phyloP scores from a whole-genome alignment of 2,888 invertebrate species.

The Hirtodrosophila duncani region DNA sequence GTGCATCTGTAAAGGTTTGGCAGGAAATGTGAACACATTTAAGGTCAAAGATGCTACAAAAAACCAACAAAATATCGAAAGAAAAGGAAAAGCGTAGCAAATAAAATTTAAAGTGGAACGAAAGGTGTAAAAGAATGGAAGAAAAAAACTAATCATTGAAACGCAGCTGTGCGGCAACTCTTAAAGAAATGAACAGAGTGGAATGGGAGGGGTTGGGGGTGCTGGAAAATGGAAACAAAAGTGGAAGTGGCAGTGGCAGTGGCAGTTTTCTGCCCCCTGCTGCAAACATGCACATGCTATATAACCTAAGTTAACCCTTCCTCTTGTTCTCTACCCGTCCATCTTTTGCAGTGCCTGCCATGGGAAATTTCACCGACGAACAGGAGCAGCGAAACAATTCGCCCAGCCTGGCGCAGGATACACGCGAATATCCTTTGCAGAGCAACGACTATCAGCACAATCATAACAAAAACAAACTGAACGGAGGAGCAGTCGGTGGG shows the following conservation, averaged over 20 bases:
- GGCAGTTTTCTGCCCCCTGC: too few relatives aligned
- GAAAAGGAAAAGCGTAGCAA: slow-evolving; percentile 50
- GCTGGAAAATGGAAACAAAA: too few relatives aligned
- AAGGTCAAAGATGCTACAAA: slow-evolving; percentile 26
- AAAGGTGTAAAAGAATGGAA: slow-evolving; percentile 45
- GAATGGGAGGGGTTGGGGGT: too few relatives aligned
- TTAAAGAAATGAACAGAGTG: slow-evolving; percentile 45
- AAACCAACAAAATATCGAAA: not conserved
- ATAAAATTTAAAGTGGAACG: slow-evolving; percentile 63
- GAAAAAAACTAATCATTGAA: slow-evolving; percentile 51
- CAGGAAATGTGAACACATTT: slow-evolving; percentile 55
- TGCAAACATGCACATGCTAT: too few relatives aligned
- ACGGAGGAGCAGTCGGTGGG: slow-evolving; percentile 49
- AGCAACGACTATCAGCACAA: slow-evolving; percentile 82
- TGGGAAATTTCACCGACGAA: slow-evolving; percentile 82
- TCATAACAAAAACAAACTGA: slow-evolving; percentile 74
- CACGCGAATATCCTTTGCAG: slow-evolving; percentile 83
- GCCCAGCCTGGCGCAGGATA: slow-evolving; percentile 77
- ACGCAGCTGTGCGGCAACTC: slow-evolving; percentile 64
- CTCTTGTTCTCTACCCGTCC: not conserved
- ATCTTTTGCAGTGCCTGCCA: slow-evolving; percentile 79
- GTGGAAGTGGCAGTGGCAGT: too few relatives aligned
- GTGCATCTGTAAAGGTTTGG: slow-evolving; percentile 38
- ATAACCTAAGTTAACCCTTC: not conserved
- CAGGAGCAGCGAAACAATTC: slow-evolving; percentile 76